Evolutionary conservation across 1,140 invertebrate genomes (phyloP).

Genomic region (Bombus pascuorum): DNA sequence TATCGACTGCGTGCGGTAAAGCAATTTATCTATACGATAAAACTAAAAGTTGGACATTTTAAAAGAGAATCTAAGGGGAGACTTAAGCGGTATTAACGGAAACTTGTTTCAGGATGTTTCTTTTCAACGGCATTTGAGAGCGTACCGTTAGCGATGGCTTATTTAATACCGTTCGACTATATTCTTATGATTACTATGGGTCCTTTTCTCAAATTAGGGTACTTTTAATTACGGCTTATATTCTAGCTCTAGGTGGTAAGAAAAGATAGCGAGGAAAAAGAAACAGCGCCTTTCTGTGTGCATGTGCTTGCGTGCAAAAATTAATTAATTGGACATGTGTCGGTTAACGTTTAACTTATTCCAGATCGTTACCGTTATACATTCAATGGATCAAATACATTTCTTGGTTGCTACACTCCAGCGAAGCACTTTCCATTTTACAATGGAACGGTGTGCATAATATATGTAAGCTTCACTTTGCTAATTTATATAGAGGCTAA

Average conservation of each 20-base stretch:
- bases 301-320: not conserved
- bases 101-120: slow-evolving; percentile 87
- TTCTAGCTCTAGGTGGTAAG: not conserved
- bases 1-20: slow-evolving; percentile 92
- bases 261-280: no score
- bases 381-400: slow-evolving; percentile 93
- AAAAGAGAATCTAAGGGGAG: not conserved
- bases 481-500: not conserved
- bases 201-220: slow-evolving; percentile 92
- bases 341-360: not conserved
- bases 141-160: slow-evolving; percentile 90
- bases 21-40: slow-evolving; percentile 10
- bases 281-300: not conserved
- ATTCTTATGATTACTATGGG: slow-evolving; percentile 94
- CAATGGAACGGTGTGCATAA: slow-evolving; percentile 90
- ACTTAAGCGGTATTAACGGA: not conserved
- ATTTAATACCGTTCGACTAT: slow-evolving; percentile 94
- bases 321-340: not conserved
- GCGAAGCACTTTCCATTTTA: slow-evolving; percentile 92
- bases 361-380: slow-evolving; percentile 89
- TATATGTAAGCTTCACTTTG: slow-evolving; percentile 87
- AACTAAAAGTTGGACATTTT: not conserved
- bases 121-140: slow-evolving; percentile 93
- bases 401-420: slow-evolving; percentile 96
- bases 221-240: slow-evolving; percentile 51